phyloP scores from a whole-genome alignment of 2,888 invertebrate species.

The Andrena hattorfiana region DNA sequence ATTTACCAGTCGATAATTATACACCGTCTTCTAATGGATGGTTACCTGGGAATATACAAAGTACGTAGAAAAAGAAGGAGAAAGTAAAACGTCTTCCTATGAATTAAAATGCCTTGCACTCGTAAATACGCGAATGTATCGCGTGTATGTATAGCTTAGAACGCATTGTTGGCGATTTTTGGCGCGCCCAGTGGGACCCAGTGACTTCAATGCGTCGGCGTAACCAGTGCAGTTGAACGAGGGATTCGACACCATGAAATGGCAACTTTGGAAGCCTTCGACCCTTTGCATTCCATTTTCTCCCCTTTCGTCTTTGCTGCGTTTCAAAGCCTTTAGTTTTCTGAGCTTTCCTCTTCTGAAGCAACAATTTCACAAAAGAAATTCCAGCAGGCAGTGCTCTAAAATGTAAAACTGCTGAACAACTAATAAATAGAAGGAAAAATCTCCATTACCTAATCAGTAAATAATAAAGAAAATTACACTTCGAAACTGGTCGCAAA shows the following conservation, averaged over 20 bases:
- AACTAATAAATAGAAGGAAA: too few relatives aligned
- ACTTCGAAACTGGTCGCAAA: not conserved
- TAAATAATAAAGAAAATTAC: too few relatives aligned
- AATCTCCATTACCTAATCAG: too few relatives aligned
- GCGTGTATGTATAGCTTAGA: conserved; percentile 65
- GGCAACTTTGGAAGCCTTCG: conserved; percentile 16
- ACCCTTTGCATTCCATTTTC: not conserved
- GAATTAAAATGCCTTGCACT: conserved; percentile 53
- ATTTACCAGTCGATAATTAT: conserved; percentile 69
- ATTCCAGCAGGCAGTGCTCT: too few relatives aligned
- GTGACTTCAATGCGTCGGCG: conserved; percentile 42
- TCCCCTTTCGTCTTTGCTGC: not conserved
- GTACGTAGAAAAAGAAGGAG: conserved; percentile 77
- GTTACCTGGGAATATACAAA: conserved; percentile 75
- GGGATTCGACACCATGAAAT: not conserved
- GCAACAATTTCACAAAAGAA: too few relatives aligned
- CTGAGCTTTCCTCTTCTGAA: not conserved
- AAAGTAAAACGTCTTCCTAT: conserved; percentile 71
- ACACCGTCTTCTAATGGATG: conserved; percentile 60
- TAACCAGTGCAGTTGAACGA: conserved; percentile 53
- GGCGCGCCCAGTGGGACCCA: conserved; percentile 40
- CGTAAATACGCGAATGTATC: conserved; percentile 75
- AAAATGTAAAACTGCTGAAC: too few relatives aligned
- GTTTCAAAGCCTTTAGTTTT: not conserved
- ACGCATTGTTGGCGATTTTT: conserved; percentile 67